phyloP scores from a whole-genome alignment of 2,888 invertebrate species.

The Trichopoda pennipes region DNA sequence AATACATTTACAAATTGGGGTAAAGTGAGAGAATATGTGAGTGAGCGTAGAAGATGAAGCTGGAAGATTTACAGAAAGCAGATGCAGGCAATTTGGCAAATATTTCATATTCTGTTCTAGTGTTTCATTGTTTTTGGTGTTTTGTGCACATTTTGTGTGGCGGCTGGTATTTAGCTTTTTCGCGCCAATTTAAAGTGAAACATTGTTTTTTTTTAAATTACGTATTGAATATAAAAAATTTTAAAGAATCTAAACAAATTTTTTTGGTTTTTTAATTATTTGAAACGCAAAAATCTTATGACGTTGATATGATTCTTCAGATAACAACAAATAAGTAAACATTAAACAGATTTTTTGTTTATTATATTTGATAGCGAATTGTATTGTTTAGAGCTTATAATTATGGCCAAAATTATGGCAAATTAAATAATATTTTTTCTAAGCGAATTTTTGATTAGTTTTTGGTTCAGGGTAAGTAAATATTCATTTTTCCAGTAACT shows the following conservation, averaged over 20 bases:
- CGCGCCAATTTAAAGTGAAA: slow-evolving; percentile 38
- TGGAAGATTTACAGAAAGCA: slow-evolving; percentile 50
- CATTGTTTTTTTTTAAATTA: neutral
- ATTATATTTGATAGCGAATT: neutral
- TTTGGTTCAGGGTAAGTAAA: too few species aligned
- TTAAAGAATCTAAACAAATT: slow-evolving; percentile 43
- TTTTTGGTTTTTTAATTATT: neutral
- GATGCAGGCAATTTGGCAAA: slow-evolving; percentile 60
- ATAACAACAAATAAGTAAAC: slow-evolving; percentile 30
- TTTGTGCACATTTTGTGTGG: neutral
- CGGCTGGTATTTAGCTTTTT: slow-evolving; percentile 39
- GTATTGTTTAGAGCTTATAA: neutral
- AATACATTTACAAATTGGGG: slow-evolving; percentile 28
- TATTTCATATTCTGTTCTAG: slow-evolving; percentile 33
- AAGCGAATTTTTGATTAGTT: too few species aligned
- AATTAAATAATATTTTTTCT: neutral
- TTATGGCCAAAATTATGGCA: neutral
- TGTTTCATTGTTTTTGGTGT: slow-evolving; percentile 28
- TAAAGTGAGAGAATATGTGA: neutral
- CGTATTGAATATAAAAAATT: slow-evolving; percentile 3
- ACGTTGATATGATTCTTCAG: slow-evolving; percentile 21
- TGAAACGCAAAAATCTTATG: slow-evolving; percentile 6
- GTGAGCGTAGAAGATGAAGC: slow-evolving; percentile 21
- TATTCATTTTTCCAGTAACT: too few species aligned
- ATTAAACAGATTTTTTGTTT: slow-evolving; percentile 9